Base-by-base conservation (phyloP, 2,113 vertebrate genomes). In the Pogona vitticeps region DNA sequence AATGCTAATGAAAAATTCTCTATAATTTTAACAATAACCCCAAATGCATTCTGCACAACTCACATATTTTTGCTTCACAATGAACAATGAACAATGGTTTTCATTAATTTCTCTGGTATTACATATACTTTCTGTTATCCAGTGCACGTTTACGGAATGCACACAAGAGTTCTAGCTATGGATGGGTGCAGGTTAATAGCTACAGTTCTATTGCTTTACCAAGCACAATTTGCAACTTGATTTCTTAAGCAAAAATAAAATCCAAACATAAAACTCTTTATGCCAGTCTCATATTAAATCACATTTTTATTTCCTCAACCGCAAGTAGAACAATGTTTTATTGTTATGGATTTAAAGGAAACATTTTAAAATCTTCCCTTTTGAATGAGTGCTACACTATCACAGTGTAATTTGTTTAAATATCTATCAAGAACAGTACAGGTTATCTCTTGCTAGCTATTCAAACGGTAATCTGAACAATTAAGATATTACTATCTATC, bases 231-330 rank as follows among this genome's bases (percentile, higher is more conserved):
- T 93, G 73, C 36, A 86, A 91, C 87, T 86, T 85, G 31, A 88
- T 91, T 93, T 92, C 91, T 94, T 94, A 95, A 89, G 89, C 78
- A 94, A 94, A 95, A 94, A 88, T 90, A 91, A 91, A 42, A 92
- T 28, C 70, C 89, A 90, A 90, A 90, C 75, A 94, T 89, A 87
- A 94, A 15, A 86, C 67, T 90, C 13, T 18, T 67, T 28, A 28
- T 86, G 46, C 14, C 68, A 85, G 88, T 92, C 93, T 88, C 76
- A 89, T 46, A 94, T 88, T 88, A 94, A 91, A 94, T 91, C 79
- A 87, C 26, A 67, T 87, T 87, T 95, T 94, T 90, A 92, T 92
- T 92, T 93, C 81, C 46, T 84, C 93, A 94, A 92, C 67, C 88
- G 77, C 61, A 87, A 92, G 85, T 71, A 56, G 38, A 90, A 82